Conservation (phyloP, 2,113 vertebrate genomes). For the Gavia stellata region DNA sequence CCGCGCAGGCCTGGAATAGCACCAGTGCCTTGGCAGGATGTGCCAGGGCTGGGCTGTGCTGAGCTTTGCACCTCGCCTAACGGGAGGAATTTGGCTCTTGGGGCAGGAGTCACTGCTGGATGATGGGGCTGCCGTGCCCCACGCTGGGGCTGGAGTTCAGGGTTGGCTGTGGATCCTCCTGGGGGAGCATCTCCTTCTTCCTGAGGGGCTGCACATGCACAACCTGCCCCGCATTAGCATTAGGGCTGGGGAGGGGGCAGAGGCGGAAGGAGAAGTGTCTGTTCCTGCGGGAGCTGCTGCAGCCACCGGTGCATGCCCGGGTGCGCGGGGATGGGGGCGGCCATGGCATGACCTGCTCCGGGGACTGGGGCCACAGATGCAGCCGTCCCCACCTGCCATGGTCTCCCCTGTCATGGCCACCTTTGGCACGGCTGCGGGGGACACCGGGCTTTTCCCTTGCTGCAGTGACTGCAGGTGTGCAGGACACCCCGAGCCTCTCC, state of each 20-base stretch:
- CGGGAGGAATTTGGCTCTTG: background rate
- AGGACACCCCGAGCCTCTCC: background rate
- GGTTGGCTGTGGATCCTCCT: background rate
- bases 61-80: background rate
- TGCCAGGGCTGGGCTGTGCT: background rate
- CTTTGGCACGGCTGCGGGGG: background rate
- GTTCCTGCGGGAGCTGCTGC: background rate
- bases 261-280: background rate
- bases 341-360: background rate
- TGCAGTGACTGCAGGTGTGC: background rate
- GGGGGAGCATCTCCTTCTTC: background rate
- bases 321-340: background rate
- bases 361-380: background rate
- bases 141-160: background rate
- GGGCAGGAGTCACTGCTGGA: background rate
- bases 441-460: background rate
- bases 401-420: no score
- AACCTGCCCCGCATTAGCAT: background rate
- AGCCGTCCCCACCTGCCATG: accelerated
- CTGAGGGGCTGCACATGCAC: background rate
- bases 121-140: no score
- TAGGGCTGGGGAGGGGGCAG: background rate
- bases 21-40: accelerated
- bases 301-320: background rate
- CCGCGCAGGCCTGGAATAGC: background rate